Base-by-base conservation (phyloP, 2,888 invertebrate species). In the Atrina japonica region DNA sequence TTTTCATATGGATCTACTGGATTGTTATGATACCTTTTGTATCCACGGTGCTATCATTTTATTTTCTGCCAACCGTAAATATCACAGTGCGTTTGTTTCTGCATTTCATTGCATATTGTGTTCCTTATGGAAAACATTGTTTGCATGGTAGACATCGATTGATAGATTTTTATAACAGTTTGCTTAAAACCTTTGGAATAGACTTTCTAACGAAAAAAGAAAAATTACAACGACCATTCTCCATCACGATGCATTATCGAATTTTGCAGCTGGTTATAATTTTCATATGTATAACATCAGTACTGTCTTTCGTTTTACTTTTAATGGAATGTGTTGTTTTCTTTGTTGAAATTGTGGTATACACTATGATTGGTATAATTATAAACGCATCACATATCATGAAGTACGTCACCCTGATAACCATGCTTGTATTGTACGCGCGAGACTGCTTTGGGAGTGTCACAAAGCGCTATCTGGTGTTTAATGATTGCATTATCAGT, bases 291-390 rank as follows among this genome's bases (percentile, higher is more conserved):
- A 67, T 86, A 2, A 40, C 84, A 1, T 81, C 83, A 3, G 70
- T 87, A 61, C 81, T 82, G 65, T 84, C 84, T 0, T 61, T 84
- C 9, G 83, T 86, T 1, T 69, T 88, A 55, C 75, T 88, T 35
- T 70, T 86, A 14, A 85, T 85, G 58, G 89, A 89, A 66, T 77
- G 82, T 30, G 66, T 86, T 5, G 84, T 86, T 3, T 87, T 88
- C 65, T 58, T 85, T n/a, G 85, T 87, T 6, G 88, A 89, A 75
- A 66, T 88, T 16, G 67, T 71, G 16, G 84, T 87, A 5, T 85
- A 88, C 66, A 86, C 87, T 0, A 64, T 87, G 41, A 85, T 89
- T 76, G 88, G 89, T 1, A 74, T 88, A 16, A 83, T 89, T 29
- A 77, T 89, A 2, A 88, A 88, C 65, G 86, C 88, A 0, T 79